phyloP scores from a whole-genome alignment of 2,113 vertebrate genomes.

The Myocastor coypus region DNA sequence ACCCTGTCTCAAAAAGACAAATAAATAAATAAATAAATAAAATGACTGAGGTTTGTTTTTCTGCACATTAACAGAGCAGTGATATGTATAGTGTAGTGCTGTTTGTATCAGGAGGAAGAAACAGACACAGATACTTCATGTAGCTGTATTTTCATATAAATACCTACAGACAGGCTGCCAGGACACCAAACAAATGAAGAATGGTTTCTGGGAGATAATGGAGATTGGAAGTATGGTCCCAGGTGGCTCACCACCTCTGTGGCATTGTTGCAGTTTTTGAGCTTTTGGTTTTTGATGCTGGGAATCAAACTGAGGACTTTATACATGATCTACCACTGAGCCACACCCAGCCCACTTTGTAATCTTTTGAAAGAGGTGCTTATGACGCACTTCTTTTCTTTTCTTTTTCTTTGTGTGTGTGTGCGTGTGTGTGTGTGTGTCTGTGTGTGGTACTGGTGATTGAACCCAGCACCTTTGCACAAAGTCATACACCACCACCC shows the following conservation, averaged over 20 bases:
- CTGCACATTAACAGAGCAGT: neutral
- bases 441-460: neutral
- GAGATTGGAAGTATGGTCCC: neutral
- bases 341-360: neutral
- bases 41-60: neutral
- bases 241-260: neutral
- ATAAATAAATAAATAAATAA: too few relatives aligned
- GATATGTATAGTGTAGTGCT: neutral
- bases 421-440: neutral
- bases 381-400: neutral
- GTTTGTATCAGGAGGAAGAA: conserved; percentile 33
- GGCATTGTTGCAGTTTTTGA: neutral
- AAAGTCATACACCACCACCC: neutral
- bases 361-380: conserved; percentile 15
- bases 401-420: neutral
- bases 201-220: neutral
- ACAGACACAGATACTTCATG: neutral
- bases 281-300: neutral
- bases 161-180: neutral
- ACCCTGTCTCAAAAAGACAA: too few relatives aligned
- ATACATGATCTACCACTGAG: neutral
- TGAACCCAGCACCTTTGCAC: neutral
- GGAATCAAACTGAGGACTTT: neutral
- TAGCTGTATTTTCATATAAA: neutral
- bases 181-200: neutral